phyloP scores from a whole-genome alignment of 2,888 invertebrate species.

The Spialia ferax region DNA sequence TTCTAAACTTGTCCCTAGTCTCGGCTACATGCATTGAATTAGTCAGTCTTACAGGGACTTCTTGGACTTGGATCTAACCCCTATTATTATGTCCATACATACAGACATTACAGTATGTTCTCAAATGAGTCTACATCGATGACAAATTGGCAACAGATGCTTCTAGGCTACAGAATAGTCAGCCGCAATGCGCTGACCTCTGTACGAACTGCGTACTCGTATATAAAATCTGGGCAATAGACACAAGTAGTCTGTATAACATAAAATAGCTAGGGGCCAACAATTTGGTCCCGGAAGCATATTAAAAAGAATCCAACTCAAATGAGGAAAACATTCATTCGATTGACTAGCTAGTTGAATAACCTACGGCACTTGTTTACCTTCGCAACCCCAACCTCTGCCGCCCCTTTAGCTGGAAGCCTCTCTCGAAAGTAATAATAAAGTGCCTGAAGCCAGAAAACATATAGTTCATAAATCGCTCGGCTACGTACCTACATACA shows the following conservation, averaged over 20 bases:
- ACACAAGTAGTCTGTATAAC: constrained; percentile 32
- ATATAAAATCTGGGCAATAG: constrained; percentile 22
- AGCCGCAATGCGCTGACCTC: constrained; percentile 42
- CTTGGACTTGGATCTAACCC: constrained; percentile 8
- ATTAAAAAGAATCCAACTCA: constrained; percentile 55
- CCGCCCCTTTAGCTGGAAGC: constrained; percentile 68
- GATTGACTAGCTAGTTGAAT: constrained; percentile 74
- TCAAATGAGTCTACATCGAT: constrained; percentile 32
- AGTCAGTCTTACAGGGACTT: constrained; percentile 32
- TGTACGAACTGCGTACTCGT: constrained; percentile 33
- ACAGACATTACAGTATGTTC: constrained; percentile 13
- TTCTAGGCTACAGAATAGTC: constrained; percentile 32
- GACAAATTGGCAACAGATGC: constrained; percentile 42
- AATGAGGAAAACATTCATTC: constrained; percentile 68
- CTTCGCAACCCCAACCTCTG: constrained; percentile 68
- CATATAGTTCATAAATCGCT: constrained; percentile 80
- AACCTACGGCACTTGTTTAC: constrained; percentile 79
- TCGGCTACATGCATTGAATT: constrained; percentile 34
- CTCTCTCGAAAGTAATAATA: constrained; percentile 83
- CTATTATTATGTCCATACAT: constrained; percentile 8
- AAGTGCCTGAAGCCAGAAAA: constrained; percentile 86
- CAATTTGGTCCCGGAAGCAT: constrained; percentile 46
- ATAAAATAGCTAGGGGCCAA: constrained; percentile 24
- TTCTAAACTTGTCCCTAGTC: constrained; percentile 42
- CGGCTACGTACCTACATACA: constrained; percentile 65